Base-by-base conservation (phyloP, 1,140 invertebrate species). In the Heterodera carotae region DNA sequence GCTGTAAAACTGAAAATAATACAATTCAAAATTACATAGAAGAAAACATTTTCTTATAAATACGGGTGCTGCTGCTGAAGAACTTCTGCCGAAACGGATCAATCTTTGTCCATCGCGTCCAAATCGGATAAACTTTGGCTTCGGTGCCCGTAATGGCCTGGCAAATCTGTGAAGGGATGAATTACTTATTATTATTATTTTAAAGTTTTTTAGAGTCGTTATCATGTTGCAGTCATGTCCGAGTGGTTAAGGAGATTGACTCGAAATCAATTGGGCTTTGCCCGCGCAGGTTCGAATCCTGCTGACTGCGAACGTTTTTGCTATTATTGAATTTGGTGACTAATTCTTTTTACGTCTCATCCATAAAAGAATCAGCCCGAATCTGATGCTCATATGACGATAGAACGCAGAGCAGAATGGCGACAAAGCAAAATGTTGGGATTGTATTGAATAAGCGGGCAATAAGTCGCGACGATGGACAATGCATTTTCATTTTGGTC, bases 211-310 rank as follows among this genome's bases (percentile, higher is more conserved):
- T 29, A 56, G 27, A n/a, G n/a, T n/a, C n/a, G n/a, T n/a, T n/a
- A n/a, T n/a, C n/a, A n/a, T n/a, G n/a, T n/a, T 27, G 75, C 80
- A 39, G 62, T 68, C 69, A 53, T 78, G 66, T 81, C 80, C 60
- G 73, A 81, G 71, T 67, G 60, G 74, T 67, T 80, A 70, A 69
- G 80, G 60, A 81, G 80, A 67, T 78, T 71, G 71, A 79, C 62
- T 71, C 68, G 76, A 72, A 83, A 77, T 81, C 74, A 56, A 70
- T 69, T 68, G 66, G 66, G 73, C 85, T 79, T 25, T 77, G 76
- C 76, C 81, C 81, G 81, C 81, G 82, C 75, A 82, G 81, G 81
- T 82, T 82, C 81, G 81, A 82, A 83, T 82, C 81, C 81, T 82
- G 81, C 82, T 72, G 79, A 70, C 79, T 81, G 79, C 79, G 79